Conservation (phyloP, 2,797 vertebrate species). For the Denticeps clupeoides region DNA sequence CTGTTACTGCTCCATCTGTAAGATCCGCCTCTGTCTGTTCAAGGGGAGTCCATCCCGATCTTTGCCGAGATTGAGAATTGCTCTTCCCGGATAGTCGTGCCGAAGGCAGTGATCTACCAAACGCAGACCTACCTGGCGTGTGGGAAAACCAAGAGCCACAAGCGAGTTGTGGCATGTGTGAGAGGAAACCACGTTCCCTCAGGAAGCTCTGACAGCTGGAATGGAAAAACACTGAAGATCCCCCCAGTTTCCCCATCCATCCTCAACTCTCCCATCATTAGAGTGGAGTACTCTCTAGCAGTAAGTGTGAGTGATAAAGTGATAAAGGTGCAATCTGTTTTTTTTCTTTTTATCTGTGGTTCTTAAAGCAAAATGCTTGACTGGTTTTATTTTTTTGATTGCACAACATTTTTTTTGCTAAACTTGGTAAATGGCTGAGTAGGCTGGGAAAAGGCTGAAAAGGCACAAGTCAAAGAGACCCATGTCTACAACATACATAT, state of each 20-base stretch:
- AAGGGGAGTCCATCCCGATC: constrained; percentile 72
- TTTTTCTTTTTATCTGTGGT: background rate
- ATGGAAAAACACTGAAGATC: constrained; percentile 66
- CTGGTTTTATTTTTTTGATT: too few species aligned
- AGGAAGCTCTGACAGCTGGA: constrained; percentile 66
- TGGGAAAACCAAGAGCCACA: constrained; percentile 60
- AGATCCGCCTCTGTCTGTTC: background rate
- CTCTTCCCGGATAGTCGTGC: constrained; percentile 68
- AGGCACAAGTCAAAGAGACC: too few species aligned
- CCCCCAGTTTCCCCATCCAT: constrained; percentile 67
- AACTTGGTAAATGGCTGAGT: background rate
- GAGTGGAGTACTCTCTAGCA: constrained; percentile 67
- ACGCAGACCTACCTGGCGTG: constrained; percentile 65
- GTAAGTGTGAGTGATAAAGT: constrained; percentile 56
- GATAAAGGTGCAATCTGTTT: too few species aligned
- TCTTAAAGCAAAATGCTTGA: too few species aligned
- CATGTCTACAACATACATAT: too few species aligned
- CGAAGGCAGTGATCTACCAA: constrained; percentile 74
- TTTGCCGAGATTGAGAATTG: constrained; percentile 71
- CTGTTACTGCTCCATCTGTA: too few species aligned
- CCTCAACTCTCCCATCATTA: constrained; percentile 66
- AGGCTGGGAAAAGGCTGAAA: too few species aligned
- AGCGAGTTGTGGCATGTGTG: constrained; percentile 64
- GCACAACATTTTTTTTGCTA: too few species aligned
- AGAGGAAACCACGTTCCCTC: constrained; percentile 68